Evolutionary conservation across 2,888 invertebrate species (phyloP).

Genomic region (Aphidoletes aphidimyza): DNA sequence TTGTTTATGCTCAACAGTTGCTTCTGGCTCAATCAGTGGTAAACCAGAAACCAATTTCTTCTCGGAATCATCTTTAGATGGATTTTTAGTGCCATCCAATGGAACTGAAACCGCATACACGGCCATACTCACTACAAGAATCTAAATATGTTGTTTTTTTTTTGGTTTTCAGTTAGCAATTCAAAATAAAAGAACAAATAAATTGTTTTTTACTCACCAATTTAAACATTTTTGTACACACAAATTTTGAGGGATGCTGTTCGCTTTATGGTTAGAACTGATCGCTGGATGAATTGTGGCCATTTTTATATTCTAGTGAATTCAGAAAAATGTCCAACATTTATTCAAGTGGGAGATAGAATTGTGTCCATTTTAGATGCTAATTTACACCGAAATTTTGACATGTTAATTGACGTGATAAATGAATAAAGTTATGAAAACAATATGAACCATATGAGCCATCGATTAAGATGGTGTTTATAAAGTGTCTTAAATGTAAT

Average conservation of each 20-base stretch:
- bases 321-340: background rate
- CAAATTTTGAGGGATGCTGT: background rate
- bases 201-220: background rate
- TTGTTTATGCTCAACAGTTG: no score
- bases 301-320: background rate
- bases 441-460: background rate
- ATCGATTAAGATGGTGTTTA: background rate
- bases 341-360: background rate
- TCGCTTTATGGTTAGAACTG: background rate
- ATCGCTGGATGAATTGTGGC: background rate
- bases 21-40: no score
- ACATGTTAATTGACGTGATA: background rate
- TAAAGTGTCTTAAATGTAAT: no score
- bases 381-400: background rate
- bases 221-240: background rate
- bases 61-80: background rate
- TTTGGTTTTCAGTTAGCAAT: background rate
- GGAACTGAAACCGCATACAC: background rate
- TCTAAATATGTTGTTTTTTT: background rate
- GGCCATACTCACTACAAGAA: background rate
- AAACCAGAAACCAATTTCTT: background rate
- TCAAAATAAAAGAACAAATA: background rate
- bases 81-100: background rate
- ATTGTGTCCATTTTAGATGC: background rate
- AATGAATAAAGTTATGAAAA: background rate